These are phyloP conservation scores for Varanus salvator DNA, from an alignment of 2,113 vertebrate species.

Conservation along the genomic window DNA sequence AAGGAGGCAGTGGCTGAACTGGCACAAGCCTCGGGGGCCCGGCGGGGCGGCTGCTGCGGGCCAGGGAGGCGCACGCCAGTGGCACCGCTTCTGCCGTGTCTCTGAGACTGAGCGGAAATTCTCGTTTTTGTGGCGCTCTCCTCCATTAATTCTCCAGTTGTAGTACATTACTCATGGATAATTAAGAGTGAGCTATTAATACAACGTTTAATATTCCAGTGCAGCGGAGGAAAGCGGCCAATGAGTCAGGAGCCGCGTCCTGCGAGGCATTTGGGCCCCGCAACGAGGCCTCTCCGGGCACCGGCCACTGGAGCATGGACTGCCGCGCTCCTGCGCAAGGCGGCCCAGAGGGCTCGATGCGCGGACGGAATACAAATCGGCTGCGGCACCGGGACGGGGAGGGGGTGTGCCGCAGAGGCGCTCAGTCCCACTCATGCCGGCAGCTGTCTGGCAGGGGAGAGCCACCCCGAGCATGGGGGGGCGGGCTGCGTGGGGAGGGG, in stretches of 20 bases:
- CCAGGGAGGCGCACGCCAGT: no score
- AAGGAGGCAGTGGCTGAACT: no score
- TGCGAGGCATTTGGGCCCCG: conserved; percentile 63
- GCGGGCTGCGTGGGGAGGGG: not conserved
- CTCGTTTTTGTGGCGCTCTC: conserved; percentile 75
- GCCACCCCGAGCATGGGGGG: no score
- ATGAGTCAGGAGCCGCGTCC: conserved; percentile 73
- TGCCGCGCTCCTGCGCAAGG: conserved; percentile 48
- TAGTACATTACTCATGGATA: conserved; percentile 85
- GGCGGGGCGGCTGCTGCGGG: no score
- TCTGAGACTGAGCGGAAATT: conserved; percentile 57
- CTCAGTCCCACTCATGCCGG: conserved; percentile 33
- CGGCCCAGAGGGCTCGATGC: conserved; percentile 64
- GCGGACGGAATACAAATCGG: conserved; percentile 63
- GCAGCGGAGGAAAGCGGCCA: conserved; percentile 78
- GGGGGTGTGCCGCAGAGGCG: no score
- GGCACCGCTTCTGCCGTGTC: conserved; percentile 48
- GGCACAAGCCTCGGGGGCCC: no score
- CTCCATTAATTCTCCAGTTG: conserved; percentile 81
- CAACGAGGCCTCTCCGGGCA: conserved; percentile 45
- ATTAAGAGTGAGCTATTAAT: conserved; percentile 86
- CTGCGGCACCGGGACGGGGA: no score
- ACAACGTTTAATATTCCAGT: conserved; percentile 83
- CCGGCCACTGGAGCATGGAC: conserved; percentile 59
- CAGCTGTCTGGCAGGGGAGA: conserved; percentile 47